Conservation (phyloP, 2,113 vertebrate genomes). For the Phylloscopus whistleri region DNA sequence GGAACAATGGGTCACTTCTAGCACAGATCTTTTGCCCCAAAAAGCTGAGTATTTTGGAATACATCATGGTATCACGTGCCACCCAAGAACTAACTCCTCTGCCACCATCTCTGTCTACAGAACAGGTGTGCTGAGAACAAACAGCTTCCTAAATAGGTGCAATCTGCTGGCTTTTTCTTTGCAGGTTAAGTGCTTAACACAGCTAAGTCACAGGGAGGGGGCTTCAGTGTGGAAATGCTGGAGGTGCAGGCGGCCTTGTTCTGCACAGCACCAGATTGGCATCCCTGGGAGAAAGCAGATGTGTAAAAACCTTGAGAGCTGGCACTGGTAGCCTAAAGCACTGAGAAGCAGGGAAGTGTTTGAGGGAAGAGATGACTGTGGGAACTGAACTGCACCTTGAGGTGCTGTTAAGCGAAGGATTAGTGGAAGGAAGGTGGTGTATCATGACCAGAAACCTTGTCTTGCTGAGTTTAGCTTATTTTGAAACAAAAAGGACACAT, state of each 20-base stretch:
- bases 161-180: background rate
- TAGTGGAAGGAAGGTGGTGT: background rate
- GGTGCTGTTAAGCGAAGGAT: background rate
- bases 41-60: background rate
- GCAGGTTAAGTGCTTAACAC: background rate
- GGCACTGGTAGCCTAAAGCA: background rate
- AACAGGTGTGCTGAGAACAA: background rate
- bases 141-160: background rate
- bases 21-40: background rate
- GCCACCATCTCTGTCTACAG: background rate
- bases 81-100: background rate
- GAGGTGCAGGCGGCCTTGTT: background rate
- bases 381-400: background rate
- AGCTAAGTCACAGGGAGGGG: background rate
- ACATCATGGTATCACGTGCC: background rate
- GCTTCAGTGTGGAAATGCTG: background rate
- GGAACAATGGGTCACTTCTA: background rate
- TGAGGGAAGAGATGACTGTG: background rate
- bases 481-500: background rate
- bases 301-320: background rate
- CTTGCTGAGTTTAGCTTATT: background rate
- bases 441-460: background rate
- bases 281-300: background rate
- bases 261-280: rapidly evolving
- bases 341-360: background rate